A percentile compares a stretch with the other conserved stretches of the same genome.
Evolutionary conservation across 37 sponge, comb jelly and placozoan species (phyloP).

Genomic region (Oopsacas minuta): DNA sequence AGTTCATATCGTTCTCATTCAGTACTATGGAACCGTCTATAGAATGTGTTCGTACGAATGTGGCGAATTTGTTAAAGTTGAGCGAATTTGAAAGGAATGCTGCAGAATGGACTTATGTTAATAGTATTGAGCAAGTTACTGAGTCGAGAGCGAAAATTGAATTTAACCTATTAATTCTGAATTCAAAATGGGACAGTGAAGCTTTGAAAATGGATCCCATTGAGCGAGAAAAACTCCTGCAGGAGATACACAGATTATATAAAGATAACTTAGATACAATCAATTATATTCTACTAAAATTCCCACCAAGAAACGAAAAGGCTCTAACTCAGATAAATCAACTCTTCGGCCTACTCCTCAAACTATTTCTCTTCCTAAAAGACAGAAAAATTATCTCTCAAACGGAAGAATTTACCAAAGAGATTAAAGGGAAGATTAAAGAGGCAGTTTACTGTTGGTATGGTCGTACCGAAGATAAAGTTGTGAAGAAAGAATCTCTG

Average conservation of each 20-base stretch:
- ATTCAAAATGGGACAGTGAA: constrained; percentile 3
- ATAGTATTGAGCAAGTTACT: neutral
- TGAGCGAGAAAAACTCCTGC: neutral
- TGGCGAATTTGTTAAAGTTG: neutral
- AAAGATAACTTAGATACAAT: neutral
- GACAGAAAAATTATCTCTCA: neutral
- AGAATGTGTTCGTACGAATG: neutral
- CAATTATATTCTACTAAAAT: neutral
- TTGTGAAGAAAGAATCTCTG: neutral
- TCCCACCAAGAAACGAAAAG: neutral
- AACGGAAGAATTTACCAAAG: neutral
- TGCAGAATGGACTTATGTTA: neutral
- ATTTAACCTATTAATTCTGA: neutral
- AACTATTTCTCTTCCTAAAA: neutral
- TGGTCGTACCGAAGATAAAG: neutral
- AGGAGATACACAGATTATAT: neutral
- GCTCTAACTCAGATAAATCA: neutral
- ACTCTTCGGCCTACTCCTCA: neutral
- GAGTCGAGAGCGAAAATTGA: neutral
- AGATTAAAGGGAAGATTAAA: neutral
- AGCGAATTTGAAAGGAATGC: neutral
- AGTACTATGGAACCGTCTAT: neutral
- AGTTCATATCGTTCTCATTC: neutral
- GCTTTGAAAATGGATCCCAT: neutral
- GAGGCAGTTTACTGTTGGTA: neutral